Evolutionary conservation across 2,113 vertebrate genomes (phyloP), one percentile per base, ranked within the genome.

Genomic region (Ramphastos sulfuratus): DNA sequence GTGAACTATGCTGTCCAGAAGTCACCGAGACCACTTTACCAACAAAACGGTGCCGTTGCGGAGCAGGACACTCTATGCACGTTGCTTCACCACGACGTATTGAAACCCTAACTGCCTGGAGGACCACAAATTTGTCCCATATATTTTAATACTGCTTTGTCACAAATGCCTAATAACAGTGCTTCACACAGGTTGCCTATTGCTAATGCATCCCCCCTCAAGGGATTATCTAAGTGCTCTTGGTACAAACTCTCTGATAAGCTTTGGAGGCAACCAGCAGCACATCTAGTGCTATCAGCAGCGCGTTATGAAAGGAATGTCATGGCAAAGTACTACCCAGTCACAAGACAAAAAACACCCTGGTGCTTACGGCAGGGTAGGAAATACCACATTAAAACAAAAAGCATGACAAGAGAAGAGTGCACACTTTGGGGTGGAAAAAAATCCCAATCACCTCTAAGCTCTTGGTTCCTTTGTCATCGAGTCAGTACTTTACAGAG

Each of bases 291-390:
- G 66, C 92, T 97, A 96, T 97, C 75, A 93, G 94, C 93, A 90
- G 63, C 64, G 48, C 73, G 69, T 96, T 96, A 90, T 42, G 74
- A 91, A 85, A 97, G 94, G 97, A 98, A 98, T 96, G 96, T 58
- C 90, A 76, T 72, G 95, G 97, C 96, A 95, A 91, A 95, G 87
- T 39, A 14, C 92, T 89, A 87, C 84, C 28, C 8, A 87, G 95
- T 98, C 97, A 97, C 95, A 96, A 96, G 97, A 95, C 95, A 93
- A 93, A 96, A 93, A 73, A 56, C 95, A 97, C 93, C 92, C 95
- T 33, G 85, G 94, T 95, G 94, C 84, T 86, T 94, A 94, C 90
- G 93, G 93, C 92, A 80, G 82, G 88, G 95, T 71, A 93, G 95
- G 95, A 96, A 96, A 96, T 94, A 96, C 96, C 96, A 85, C 81